phyloP scores from a whole-genome alignment of 2,888 invertebrate genomes.

The Teleiodes luculella region DNA sequence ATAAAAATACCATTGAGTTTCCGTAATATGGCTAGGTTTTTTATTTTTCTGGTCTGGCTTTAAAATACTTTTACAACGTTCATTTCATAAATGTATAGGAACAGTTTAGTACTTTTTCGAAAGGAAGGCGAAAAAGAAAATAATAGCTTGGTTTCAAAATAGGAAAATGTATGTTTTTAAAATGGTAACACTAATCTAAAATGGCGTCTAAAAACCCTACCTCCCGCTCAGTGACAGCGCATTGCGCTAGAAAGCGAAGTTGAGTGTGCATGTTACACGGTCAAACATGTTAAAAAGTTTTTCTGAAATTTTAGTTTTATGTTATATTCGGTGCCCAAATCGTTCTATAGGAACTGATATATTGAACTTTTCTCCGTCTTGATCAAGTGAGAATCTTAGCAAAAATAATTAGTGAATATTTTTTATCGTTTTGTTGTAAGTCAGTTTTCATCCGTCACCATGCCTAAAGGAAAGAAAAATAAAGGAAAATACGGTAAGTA shows the following conservation, averaged over 20 bases:
- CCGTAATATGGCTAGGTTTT: too few relatives aligned
- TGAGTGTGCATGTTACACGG: constrained; percentile 72
- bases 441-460: constrained; percentile 57
- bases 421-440: constrained; percentile 70
- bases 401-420: constrained; percentile 73
- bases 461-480: constrained; percentile 87
- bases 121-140: too few relatives aligned
- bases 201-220: constrained; percentile 7
- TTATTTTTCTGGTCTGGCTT: too few relatives aligned
- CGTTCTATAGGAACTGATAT: constrained; percentile 83
- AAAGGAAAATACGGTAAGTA: constrained; percentile 84
- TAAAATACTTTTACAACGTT: too few relatives aligned
- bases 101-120: too few relatives aligned
- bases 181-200: constrained; percentile 34
- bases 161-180: neutral
- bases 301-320: constrained; percentile 83
- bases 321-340: constrained; percentile 84
- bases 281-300: constrained; percentile 87
- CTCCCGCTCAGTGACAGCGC: constrained; percentile 39
- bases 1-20: too few relatives aligned
- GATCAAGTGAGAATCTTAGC: constrained; percentile 80
- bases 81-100: too few relatives aligned
- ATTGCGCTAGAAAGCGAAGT: constrained; percentile 67
- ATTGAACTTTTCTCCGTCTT: constrained; percentile 88
- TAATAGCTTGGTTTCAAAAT: too few relatives aligned